A percentile compares a stretch with the other conserved stretches of the same genome.
phyloP scores from a whole-genome alignment of 2,888 invertebrate species.

The Stomorhina lunata region DNA sequence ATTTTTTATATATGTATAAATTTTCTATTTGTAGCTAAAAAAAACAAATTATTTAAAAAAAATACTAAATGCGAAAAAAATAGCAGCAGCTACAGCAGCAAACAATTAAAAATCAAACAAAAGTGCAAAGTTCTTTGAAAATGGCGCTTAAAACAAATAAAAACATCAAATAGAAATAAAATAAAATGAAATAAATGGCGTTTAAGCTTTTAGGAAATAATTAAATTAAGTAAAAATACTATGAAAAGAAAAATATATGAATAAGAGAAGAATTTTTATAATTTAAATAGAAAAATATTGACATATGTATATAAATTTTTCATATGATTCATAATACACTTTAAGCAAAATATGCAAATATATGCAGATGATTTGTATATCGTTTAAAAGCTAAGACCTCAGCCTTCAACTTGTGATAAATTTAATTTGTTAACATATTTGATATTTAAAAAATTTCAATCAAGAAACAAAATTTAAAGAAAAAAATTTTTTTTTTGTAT shows the following conservation, averaged over 20 bases:
- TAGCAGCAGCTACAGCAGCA: neutral
- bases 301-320: no score
- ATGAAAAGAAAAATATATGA: neutral
- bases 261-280: neutral
- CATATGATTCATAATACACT: no score
- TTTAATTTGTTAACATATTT: no score
- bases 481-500: no score
- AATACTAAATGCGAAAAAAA: neutral
- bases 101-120: slow-evolving; percentile 5
- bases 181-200: slow-evolving; percentile 11
- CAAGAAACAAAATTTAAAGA: no score
- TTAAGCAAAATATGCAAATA: no score
- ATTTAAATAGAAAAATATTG: no score
- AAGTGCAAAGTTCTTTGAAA: slow-evolving; percentile 40
- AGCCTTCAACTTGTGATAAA: no score
- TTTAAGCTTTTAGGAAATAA: neutral
- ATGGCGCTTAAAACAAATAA: slow-evolving; percentile 57
- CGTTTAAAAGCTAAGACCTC: no score
- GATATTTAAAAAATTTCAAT: no score
- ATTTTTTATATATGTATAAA: no score
- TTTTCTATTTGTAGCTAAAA: neutral
- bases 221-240: neutral
- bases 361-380: neutral
- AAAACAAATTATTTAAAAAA: neutral
- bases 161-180: neutral